phyloP scores from a whole-genome alignment of 1,140 invertebrate genomes.

The Papilio glaucus region DNA sequence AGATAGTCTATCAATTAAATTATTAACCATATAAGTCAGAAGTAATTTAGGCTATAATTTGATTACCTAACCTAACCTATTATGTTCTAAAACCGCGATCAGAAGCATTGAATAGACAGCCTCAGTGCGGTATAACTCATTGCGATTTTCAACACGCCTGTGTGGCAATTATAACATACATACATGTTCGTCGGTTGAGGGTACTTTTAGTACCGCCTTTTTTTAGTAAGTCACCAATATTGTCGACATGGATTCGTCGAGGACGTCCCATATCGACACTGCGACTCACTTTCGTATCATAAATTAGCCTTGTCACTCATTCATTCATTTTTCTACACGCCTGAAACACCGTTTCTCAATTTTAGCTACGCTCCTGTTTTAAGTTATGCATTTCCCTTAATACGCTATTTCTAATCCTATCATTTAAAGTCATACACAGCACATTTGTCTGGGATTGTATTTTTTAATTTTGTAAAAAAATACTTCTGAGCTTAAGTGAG shows the following conservation, averaged over 20 bases:
- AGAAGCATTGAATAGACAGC: too few relatives aligned
- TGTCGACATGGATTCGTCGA: too few relatives aligned
- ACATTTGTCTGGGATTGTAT: not conserved
- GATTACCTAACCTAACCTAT: too few relatives aligned
- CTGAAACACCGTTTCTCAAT: not conserved
- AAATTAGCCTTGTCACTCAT: not conserved
- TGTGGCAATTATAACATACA: too few relatives aligned
- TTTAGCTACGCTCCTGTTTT: not conserved
- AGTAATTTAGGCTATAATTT: too few relatives aligned
- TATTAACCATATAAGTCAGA: too few relatives aligned
- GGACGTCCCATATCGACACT: not conserved
- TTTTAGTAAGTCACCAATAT: not conserved
- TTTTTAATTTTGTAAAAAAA: not conserved
- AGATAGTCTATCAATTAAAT: too few relatives aligned
- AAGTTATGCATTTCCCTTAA: not conserved
- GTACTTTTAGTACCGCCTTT: conserved; percentile 6
- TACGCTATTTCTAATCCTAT: too few relatives aligned
- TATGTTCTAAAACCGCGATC: too few relatives aligned
- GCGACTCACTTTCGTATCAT: not conserved
- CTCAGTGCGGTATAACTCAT: too few relatives aligned
- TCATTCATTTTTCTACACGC: not conserved
- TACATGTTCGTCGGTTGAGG: too few relatives aligned
- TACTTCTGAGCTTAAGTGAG: not conserved
- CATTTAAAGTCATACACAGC: not conserved
- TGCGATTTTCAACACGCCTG: too few relatives aligned